Base-by-base conservation (phyloP, 2,888 invertebrate genomes). In the Netelia virgata region DNA sequence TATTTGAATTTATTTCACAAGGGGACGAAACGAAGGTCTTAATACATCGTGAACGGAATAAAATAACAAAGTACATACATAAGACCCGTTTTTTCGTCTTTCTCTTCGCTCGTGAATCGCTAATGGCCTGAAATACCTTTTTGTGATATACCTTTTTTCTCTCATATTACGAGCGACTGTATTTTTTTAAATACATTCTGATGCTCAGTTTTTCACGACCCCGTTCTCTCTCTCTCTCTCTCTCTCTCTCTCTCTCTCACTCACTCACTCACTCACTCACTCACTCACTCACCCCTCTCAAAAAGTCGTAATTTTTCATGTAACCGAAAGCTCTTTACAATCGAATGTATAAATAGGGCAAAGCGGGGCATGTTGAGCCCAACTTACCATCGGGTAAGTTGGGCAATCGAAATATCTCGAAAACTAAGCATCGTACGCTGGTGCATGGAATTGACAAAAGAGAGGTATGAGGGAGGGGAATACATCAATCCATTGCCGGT, bases 171-270 rank as follows among this genome's bases (percentile, higher is more conserved):
- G 69, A 75, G 61, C 76, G 55, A 63, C 8, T 70, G 63, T 72
- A 72, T 70, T 70, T 78, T 63, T 72, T 72, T 64, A 78, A 78
- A 57, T 72, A 36, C 36, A 78, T 78, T 69, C 36, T 78, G 53
- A 78, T 78, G 70, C 41, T 36, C 36, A 2, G n/a, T 57, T 57
- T 57, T 70, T 77, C 20, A 75, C 53, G 16, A 36, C 10, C 23
- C 75, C 36, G 23, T 63, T 66, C n/a, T 23, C 55, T n/a, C 11
- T 36, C 41, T 43, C 41, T 50, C 43, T 14, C 53, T 18, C 75
- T 11, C 57, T 1, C 16, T 53, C 28, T 28, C 36, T 43, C 64
- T 69, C n/a, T 23, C 50, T n/a, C n/a, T 18, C 11, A 20, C 41
- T 50, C 41, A 41, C 41, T 14, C 53, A 11, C 72, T 14, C 57